Percentiles rank a stretch among this genome's conserved stretches.
phyloP scores from a whole-genome alignment of 2,113 vertebrate species.

The Epinephelus lanceolatus region DNA sequence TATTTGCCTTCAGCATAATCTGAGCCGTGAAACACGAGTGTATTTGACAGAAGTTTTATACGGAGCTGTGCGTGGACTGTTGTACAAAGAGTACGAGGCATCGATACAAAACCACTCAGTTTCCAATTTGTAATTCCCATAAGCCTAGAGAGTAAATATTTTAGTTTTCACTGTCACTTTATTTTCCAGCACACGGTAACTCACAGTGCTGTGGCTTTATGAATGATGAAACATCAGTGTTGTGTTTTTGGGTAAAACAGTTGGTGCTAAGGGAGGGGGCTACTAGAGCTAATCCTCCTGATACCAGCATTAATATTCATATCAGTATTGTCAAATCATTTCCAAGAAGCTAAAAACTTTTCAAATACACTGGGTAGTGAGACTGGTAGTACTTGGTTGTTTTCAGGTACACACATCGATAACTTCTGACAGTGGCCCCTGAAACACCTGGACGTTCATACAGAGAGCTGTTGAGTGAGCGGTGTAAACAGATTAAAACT shows the following conservation, averaged over 20 bases:
- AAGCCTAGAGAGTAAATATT: slow-evolving; percentile 29
- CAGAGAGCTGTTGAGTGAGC: slow-evolving; percentile 11
- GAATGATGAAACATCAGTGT: slow-evolving; percentile 33
- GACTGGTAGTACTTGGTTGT: background rate
- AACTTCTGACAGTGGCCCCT: background rate
- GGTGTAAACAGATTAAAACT: slow-evolving; percentile 62
- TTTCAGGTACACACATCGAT: slow-evolving; percentile 17
- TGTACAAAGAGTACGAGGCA: background rate
- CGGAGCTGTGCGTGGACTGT: slow-evolving; percentile 15
- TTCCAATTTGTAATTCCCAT: slow-evolving; percentile 38
- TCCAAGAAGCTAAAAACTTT: background rate
- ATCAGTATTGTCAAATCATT: slow-evolving; percentile 7
- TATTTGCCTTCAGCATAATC: slow-evolving; percentile 57
- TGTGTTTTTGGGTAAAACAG: slow-evolving; percentile 17
- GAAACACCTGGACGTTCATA: slow-evolving; percentile 2
- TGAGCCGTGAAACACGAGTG: slow-evolving; percentile 29
- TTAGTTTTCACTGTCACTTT: slow-evolving; percentile 17
- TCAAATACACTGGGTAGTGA: background rate
- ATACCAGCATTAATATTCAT: slow-evolving; percentile 29
- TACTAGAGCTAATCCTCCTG: slow-evolving; percentile 14
- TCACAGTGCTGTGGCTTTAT: slow-evolving; percentile 10
- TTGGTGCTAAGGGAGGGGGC: slow-evolving; percentile 1
- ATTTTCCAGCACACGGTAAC: slow-evolving; percentile 21
- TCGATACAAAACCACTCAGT: slow-evolving; percentile 4
- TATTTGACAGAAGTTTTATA: slow-evolving; percentile 16